Conservation (phyloP, 2,113 vertebrate genomes). For the Phrynosoma blainvillii region DNA sequence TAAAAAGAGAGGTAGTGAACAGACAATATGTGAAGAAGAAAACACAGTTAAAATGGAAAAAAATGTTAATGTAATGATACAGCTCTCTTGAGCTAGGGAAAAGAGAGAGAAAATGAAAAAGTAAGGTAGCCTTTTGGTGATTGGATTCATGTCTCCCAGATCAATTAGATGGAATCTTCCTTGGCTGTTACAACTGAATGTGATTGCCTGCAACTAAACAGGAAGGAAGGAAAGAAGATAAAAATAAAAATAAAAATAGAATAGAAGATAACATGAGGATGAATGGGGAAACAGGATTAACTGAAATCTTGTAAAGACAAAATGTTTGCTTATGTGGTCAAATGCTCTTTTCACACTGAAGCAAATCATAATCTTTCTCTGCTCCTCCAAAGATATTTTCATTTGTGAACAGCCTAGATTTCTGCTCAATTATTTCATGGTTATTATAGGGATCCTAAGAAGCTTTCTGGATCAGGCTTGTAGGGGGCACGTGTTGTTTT, state of each 20-base stretch:
- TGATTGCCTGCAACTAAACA: no score
- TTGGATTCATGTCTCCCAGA: background rate
- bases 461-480: accelerated
- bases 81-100: no score
- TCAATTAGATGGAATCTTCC: no score
- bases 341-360: conserved; percentile 44
- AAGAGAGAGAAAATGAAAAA: no score
- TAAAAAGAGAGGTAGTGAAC: no score
- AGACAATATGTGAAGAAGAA: no score
- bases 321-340: conserved; percentile 56
- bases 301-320: conserved; percentile 58
- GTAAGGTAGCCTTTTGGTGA: background rate
- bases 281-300: conserved; percentile 50
- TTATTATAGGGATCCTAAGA: background rate
- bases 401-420: conserved; percentile 46
- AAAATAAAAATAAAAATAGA: no score
- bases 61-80: no score
- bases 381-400: conserved; percentile 55
- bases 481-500: accelerated
- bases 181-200: no score
- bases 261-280: conserved; percentile 35
- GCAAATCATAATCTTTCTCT: conserved; percentile 41
- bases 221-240: no score
- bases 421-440: conserved; percentile 22
- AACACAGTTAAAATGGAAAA: no score